Evolutionary conservation across 2,888 invertebrate species (phyloP).

Genomic region (Agrochola circellaris): DNA sequence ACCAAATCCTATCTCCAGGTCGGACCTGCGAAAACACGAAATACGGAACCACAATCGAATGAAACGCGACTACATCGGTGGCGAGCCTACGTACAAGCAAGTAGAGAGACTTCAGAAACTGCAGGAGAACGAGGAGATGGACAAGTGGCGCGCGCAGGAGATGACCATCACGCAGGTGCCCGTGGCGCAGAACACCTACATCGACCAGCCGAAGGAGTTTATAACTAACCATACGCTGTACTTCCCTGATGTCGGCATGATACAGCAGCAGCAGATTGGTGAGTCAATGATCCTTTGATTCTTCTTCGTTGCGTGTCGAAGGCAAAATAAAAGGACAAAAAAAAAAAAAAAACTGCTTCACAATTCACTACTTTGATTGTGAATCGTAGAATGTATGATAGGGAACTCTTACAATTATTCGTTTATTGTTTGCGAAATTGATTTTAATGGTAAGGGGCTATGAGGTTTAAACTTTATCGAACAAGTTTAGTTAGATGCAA

Average conservation of each 20-base stretch:
- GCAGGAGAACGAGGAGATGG: slow-evolving; percentile 71
- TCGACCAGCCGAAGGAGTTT: slow-evolving; percentile 81
- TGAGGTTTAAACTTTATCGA: neutral
- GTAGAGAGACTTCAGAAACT: slow-evolving; percentile 84
- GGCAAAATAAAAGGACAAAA: too few species aligned
- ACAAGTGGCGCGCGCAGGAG: slow-evolving; percentile 70
- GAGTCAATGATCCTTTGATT: slow-evolving; percentile 47
- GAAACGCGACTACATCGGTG: slow-evolving; percentile 87
- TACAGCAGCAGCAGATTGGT: slow-evolving; percentile 82
- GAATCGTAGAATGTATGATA: neutral
- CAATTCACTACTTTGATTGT: too few species aligned
- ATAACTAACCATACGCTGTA: slow-evolving; percentile 78
- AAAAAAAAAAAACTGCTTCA: too few species aligned
- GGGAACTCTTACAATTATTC: neutral
- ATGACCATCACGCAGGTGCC: slow-evolving; percentile 67
- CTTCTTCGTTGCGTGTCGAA: neutral
- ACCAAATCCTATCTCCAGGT: slow-evolving; percentile 71
- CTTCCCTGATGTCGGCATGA: slow-evolving; percentile 82
- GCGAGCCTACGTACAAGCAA: slow-evolving; percentile 87
- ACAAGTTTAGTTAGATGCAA: neutral
- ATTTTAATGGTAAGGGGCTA: neutral
- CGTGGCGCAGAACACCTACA: slow-evolving; percentile 76
- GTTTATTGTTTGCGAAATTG: neutral
- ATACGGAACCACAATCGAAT: slow-evolving; percentile 85
- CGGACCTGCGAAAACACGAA: slow-evolving; percentile 88